phyloP scores from a whole-genome alignment of 1,140 invertebrate genomes.

The Cardiocondyla obscurior region DNA sequence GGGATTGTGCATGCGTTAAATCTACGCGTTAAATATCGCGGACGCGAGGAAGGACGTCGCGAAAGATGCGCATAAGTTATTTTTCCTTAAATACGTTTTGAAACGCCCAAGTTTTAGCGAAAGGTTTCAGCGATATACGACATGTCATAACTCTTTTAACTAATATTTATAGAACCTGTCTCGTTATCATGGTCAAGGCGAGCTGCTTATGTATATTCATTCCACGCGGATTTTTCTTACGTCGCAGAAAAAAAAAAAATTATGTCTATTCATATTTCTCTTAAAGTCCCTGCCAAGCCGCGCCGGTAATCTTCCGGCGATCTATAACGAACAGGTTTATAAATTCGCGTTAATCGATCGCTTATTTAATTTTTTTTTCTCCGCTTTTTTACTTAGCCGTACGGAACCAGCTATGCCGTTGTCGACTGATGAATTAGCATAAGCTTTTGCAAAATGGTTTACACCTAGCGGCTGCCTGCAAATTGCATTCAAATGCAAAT shows the following conservation, averaged over 20 bases:
- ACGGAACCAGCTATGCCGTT: slow-evolving; percentile 8
- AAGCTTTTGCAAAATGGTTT: slow-evolving; percentile 19
- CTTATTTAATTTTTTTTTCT: neutral
- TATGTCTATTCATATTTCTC: neutral
- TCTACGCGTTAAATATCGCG: neutral
- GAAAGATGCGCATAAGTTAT: neutral
- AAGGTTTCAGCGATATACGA: too few species aligned
- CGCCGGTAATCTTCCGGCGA: neutral
- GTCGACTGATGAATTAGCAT: slow-evolving; percentile 12
- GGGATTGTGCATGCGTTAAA: neutral
- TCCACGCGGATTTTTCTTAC: neutral
- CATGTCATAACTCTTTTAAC: neutral
- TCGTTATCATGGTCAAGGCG: neutral
- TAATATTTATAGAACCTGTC: neutral
- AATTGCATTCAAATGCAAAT: slow-evolving; percentile 43
- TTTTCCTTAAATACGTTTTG: neutral
- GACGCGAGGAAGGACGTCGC: neutral
- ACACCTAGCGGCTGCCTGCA: slow-evolving; percentile 6
- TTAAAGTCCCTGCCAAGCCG: neutral
- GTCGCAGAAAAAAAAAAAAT: neutral
- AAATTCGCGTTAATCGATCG: slow-evolving; percentile 2
- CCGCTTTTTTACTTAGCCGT: neutral
- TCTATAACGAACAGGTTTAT: neutral
- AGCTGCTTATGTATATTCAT: neutral
- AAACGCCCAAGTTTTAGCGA: neutral